Conservation (phyloP, 2,113 vertebrate genomes). For the Perca flavescens region DNA sequence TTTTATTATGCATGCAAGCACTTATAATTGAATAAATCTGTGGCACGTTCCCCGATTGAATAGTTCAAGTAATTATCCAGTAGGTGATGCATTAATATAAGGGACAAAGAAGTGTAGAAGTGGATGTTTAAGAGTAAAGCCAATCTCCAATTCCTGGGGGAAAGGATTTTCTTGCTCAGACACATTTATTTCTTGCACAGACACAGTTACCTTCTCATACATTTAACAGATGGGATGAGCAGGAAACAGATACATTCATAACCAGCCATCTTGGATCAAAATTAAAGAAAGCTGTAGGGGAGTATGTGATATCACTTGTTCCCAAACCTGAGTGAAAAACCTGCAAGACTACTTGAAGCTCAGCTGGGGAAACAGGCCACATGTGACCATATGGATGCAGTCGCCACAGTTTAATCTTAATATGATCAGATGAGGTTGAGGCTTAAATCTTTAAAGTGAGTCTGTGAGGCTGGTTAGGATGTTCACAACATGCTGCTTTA, state of each 20-base stretch:
- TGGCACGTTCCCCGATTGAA: background rate
- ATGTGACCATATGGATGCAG: constrained; percentile 26
- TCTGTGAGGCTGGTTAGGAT: constrained; percentile 11
- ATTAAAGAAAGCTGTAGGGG: constrained; percentile 14
- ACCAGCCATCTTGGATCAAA: background rate
- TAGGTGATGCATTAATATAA: constrained; percentile 10
- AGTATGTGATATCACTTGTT: constrained; percentile 8
- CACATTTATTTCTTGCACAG: constrained; percentile 12
- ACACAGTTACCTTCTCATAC: constrained; percentile 1
- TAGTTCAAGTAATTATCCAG: background rate
- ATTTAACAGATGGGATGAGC: constrained; percentile 53
- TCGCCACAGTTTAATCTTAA: constrained; percentile 40
- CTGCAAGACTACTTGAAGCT: background rate
- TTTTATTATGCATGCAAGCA: background rate
- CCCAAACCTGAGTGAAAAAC: background rate
- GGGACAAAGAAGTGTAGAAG: background rate
- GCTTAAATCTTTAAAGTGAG: constrained; percentile 49
- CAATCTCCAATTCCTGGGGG: background rate
- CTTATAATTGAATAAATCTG: background rate
- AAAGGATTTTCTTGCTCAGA: constrained; percentile 24
- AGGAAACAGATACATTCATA: constrained; percentile 39
- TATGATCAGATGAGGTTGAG: constrained; percentile 52
- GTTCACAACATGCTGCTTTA: background rate
- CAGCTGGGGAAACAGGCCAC: background rate
- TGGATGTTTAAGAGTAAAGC: background rate